Base-by-base conservation (phyloP, 1,140 invertebrate genomes). In the Goniozus legneri region DNA sequence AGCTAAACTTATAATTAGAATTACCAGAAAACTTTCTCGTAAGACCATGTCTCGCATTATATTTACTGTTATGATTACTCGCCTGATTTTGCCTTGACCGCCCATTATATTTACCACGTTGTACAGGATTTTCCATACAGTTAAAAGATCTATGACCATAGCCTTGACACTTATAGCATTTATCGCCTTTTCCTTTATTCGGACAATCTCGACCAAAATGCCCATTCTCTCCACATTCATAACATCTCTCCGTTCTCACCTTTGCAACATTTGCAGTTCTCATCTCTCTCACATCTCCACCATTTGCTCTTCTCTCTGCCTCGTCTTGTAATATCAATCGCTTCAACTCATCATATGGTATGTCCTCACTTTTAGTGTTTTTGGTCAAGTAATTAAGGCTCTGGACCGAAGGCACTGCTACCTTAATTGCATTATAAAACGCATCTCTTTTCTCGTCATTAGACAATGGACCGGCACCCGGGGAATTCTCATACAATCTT, bases 361-460 rank as follows among this genome's bases (percentile, higher is more conserved):
- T 13, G 0, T 41, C 40, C 37, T 51, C 33, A 21, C 51, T 46
- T 15, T n/a, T 47, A 31, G 49, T 44, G 22, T 15, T 42, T 16
- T 46, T 54, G 12, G 42, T 46, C 14, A 58, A 4, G 30, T 42
- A 54, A 1, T 58, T 41, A 20, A 43, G 36, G 8, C 32, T 16
- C 40, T 56, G 49, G 1, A 54, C 51, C 8, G 44, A 21, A 14
- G 54, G 56, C 4, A 58, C 46, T 13, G 42, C 20, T 7, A 8
- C 10, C 20, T 45, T 43, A 12, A 57, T 42, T 1, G 50, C 47
- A 44, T 50, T 57, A 22, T 42, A 54, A 34, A 60, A 56, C 1
- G 47, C 44, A 51, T 60, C 51, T n/a, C 47, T 42, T 38, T 56
- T 60, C 38, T 56, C 58, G 18, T 41, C 21, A 14, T 56, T 51